A percentile compares a stretch with the other conserved stretches of the same genome.
Conservation (phyloP, 2,797 vertebrate genomes). For the Parauchenoglanis ngamensis region DNA sequence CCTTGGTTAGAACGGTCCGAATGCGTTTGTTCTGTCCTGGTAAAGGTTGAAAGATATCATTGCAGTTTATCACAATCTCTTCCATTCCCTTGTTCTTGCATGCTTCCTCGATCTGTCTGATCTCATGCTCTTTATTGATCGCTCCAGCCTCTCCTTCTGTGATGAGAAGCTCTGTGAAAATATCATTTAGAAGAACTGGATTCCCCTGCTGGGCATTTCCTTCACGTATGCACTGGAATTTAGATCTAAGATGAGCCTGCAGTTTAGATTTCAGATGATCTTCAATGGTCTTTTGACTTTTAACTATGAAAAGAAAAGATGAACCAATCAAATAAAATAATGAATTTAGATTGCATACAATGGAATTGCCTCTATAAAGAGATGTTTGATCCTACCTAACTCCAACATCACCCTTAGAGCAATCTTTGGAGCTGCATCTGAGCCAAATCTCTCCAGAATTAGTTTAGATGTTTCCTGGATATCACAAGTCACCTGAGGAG, state of each 20-base stretch:
- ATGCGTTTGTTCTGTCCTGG: slow-evolving; percentile 35
- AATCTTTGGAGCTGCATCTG: slow-evolving; percentile 29
- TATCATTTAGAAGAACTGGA: slow-evolving; percentile 33
- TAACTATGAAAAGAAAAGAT: neutral
- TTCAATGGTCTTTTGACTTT: neutral
- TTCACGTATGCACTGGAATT: slow-evolving; percentile 44
- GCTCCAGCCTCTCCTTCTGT: slow-evolving; percentile 34
- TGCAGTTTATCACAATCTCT: slow-evolving; percentile 36
- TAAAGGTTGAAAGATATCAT: slow-evolving; percentile 46
- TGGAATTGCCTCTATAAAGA: neutral
- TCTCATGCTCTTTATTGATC: slow-evolving; percentile 48
- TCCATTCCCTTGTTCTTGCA: slow-evolving; percentile 18
- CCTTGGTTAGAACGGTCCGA: slow-evolving; percentile 49
- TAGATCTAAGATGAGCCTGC: slow-evolving; percentile 15
- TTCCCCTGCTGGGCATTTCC: slow-evolving; percentile 42
- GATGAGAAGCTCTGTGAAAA: slow-evolving; percentile 49
- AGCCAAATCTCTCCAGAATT: slow-evolving; percentile 17
- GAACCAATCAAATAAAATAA: neutral
- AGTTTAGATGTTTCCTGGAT: slow-evolving; percentile 3
- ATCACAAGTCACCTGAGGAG: slow-evolving; percentile 1
- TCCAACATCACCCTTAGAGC: slow-evolving; percentile 19
- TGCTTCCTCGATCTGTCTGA: slow-evolving; percentile 37
- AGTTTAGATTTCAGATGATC: slow-evolving; percentile 23
- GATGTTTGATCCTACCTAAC: slow-evolving; percentile 14
- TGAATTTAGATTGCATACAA: neutral